phyloP scores from a whole-genome alignment of 2,797 vertebrate genomes.

The Sebastes cheni region DNA sequence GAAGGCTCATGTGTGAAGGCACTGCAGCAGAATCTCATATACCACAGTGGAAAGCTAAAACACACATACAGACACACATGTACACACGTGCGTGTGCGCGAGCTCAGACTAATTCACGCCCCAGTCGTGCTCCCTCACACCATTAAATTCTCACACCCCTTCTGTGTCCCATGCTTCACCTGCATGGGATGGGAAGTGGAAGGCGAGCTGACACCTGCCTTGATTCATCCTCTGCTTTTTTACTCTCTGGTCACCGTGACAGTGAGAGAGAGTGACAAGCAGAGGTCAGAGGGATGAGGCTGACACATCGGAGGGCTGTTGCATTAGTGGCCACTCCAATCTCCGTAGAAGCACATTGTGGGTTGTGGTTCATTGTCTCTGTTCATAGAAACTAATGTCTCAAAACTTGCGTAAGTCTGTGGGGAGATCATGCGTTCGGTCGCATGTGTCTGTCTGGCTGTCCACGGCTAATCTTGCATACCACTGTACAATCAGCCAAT shows the following conservation, averaged over 20 bases:
- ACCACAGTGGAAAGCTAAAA: slow-evolving; percentile 5
- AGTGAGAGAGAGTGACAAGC: not conserved
- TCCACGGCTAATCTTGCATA: not conserved
- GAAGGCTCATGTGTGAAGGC: slow-evolving; percentile 65
- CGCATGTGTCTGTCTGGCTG: not conserved
- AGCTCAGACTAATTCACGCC: slow-evolving; percentile 49
- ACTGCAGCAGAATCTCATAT: slow-evolving; percentile 62
- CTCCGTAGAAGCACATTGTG: not conserved
- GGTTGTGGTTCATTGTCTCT: not conserved
- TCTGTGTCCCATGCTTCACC: slow-evolving; percentile 16
- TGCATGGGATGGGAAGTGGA: slow-evolving; percentile 29
- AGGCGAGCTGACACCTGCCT: slow-evolving; percentile 34
- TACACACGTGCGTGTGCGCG: not conserved
- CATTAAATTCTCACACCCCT: slow-evolving; percentile 68
- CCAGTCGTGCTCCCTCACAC: slow-evolving; percentile 37
- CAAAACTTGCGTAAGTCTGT: not conserved
- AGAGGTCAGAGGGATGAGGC: slow-evolving; percentile 19
- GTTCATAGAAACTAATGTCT: not conserved
- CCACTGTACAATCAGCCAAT: not conserved
- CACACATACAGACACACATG: slow-evolving; percentile 1
- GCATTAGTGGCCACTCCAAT: not conserved
- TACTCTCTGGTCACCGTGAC: slow-evolving; percentile 7
- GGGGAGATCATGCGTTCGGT: not conserved
- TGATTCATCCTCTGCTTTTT: not conserved
- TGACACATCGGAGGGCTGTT: not conserved